These are phyloP conservation scores for Cantharis lateralis DNA, from an alignment of 2,888 invertebrate genomes.

Conservation along the genomic window DNA sequence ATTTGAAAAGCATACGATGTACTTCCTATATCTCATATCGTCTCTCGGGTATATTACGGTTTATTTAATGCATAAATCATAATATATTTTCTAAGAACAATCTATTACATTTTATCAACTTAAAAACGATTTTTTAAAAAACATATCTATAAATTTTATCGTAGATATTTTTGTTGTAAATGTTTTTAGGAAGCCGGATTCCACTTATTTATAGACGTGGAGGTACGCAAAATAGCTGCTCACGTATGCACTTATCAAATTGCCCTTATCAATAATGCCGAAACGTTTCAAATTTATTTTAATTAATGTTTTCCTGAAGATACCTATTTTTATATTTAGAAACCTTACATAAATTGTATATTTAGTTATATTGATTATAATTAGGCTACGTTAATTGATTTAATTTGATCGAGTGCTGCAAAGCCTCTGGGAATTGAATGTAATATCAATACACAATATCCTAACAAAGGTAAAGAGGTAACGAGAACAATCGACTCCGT, in stretches of 20 bases:
- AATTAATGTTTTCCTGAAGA: background rate
- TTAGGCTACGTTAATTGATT: too few species aligned
- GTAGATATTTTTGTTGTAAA: background rate
- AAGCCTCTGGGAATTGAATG: too few species aligned
- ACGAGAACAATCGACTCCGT: too few species aligned
- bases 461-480: too few species aligned
- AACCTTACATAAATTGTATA: too few species aligned
- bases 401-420: too few species aligned
- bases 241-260: background rate
- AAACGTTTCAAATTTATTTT: background rate
- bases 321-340: too few species aligned
- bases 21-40: background rate
- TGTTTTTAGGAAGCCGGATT: background rate
- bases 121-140: background rate
- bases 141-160: background rate
- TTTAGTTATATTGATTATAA: too few species aligned
- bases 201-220: background rate
- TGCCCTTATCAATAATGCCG: background rate
- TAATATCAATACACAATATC: too few species aligned
- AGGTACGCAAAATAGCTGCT: background rate
- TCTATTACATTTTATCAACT: constrained; percentile 2
- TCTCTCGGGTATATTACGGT: background rate
- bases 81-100: background rate
- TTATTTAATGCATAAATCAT: background rate
- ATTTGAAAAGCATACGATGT: background rate